Evolutionary conservation across 2,797 vertebrate species (phyloP), one percentile per base, ranked within the genome.

Genomic region (Agapornis canus): DNA sequence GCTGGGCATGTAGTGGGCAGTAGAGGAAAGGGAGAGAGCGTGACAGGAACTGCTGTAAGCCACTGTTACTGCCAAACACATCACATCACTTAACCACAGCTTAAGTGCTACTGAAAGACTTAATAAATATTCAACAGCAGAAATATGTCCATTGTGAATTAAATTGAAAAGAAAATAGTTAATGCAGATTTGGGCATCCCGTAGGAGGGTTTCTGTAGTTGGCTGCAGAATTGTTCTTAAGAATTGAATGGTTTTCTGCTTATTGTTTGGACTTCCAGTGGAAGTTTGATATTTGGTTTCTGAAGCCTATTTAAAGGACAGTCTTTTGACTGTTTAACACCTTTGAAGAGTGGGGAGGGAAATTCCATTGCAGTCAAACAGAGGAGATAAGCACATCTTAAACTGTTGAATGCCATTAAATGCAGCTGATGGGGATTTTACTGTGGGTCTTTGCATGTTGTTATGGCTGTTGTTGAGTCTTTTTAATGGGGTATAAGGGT

Each of bases 41-140:
- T 54, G 72, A 59, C 57, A 83, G 76, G 69, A 91, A 13, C 68
- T 89, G 86, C 82, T 72, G 49, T 64, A 69, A 92, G 70, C 51
- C 22, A 1, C 63, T 68, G 72, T 40, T 68, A 9, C 32, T 89
- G 83, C 70, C 89, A 87, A 31, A 35, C 52, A 40, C 61, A 66
- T 84, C 76, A 29, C 77, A 61, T 93, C 91, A 60, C 72, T 2
- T 5, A 88, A 78, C 76, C 57, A 3, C 87, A 82, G 76, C 45
- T 8, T 54, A 54, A 80, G 65, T 47, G 45, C 57, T 95, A 32
- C 91, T 82, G 94, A 93, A 89, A 76, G 78, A 63, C 26, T 37
- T 56, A 69, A 9, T 90, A 84, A 93, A 82, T 91, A 76, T 21
- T 93, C 84, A 87, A 6, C 87, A 89, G 75, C 61, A 87, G 75